These are phyloP conservation scores for Heloderma charlesbogerti DNA, from an alignment of 2,113 vertebrate genomes.

Conservation along the genomic window DNA sequence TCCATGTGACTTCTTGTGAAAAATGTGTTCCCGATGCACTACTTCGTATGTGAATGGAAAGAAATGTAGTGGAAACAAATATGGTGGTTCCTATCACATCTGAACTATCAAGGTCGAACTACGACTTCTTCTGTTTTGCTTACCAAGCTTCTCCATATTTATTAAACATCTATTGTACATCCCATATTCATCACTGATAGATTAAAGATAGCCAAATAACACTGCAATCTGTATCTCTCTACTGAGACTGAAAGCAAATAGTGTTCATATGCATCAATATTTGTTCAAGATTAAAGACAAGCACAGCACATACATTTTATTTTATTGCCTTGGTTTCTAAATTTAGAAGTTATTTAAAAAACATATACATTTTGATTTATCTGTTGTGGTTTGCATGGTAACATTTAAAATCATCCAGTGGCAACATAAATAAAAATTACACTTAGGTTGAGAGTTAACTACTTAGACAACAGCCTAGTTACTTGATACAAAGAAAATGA, in stretches of 20 bases:
- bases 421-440: not conserved
- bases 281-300: slow-evolving; percentile 33
- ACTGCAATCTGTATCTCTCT: slow-evolving; percentile 10
- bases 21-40: not conserved
- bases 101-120: not conserved
- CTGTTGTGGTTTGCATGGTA: not conserved
- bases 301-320: slow-evolving; percentile 27
- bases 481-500: not conserved
- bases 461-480: not conserved
- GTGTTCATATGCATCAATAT: slow-evolving; percentile 10
- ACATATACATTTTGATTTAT: slow-evolving; percentile 23
- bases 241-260: slow-evolving; percentile 14
- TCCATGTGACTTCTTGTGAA: not conserved
- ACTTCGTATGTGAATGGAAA: not conserved
- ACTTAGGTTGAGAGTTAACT: not conserved
- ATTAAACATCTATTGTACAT: slow-evolving; percentile 3
- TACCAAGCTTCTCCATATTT: not conserved
- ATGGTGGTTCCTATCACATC: not conserved
- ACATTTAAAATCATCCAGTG: not conserved
- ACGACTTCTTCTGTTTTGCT: not conserved
- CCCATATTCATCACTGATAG: not conserved
- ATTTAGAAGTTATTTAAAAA: slow-evolving; percentile 31
- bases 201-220: slow-evolving; percentile 1
- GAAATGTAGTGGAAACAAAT: not conserved
- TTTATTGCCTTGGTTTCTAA: slow-evolving; percentile 20